Evolutionary conservation across 2,113 vertebrate genomes (phyloP), one percentile per base, ranked within the genome.

Genomic region (Hippopotamus amphibius): DNA sequence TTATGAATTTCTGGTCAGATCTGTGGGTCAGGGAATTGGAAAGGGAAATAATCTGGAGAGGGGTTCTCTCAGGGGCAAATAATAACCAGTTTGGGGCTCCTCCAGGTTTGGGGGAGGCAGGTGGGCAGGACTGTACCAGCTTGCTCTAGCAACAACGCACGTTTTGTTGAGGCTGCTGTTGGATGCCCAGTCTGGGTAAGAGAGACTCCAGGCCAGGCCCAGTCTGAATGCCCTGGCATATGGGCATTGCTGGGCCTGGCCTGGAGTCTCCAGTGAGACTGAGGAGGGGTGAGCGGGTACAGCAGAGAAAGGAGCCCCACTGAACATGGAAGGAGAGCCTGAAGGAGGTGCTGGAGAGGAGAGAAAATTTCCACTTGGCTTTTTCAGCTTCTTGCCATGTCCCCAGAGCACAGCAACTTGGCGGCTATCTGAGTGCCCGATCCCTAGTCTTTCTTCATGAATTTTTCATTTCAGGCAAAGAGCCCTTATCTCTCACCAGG

Each of bases 391-490:
- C 93, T 96, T 46, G 24, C 59, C 76, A 2, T 4, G 19, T 95
- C 87, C 94, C 69, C 71, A 12, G 69, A 95, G 94, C 68, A 55
- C 93, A 92, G 92, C 21, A 9, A 16, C 84, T 72, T 94, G 97
- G 97, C 88, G 1, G 80, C 82, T 46, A 0, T 81, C 89, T 21
- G 7, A 79, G 55, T 26, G 65, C 57, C 76, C 2, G 4, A 55
- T 92, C 92, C 53, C 85, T 28, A 28, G 81, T 72, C 41, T 93
- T 74, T 5, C 74, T 69, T 96, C 93, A 97, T 98, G 95, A 97
- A 96, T 96, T 94, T 97, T 97, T 97, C 84, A 97, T 96, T 88
- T 46, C 94, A 80, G 85, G 85, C 95, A 90, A 88, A 96, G 77
- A 92, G 90, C 92, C 46, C 65, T 96, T 96, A 97, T 96, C 94